Conservation (phyloP, 2,888 invertebrate species). For the Pyrrhosoma nymphula region DNA sequence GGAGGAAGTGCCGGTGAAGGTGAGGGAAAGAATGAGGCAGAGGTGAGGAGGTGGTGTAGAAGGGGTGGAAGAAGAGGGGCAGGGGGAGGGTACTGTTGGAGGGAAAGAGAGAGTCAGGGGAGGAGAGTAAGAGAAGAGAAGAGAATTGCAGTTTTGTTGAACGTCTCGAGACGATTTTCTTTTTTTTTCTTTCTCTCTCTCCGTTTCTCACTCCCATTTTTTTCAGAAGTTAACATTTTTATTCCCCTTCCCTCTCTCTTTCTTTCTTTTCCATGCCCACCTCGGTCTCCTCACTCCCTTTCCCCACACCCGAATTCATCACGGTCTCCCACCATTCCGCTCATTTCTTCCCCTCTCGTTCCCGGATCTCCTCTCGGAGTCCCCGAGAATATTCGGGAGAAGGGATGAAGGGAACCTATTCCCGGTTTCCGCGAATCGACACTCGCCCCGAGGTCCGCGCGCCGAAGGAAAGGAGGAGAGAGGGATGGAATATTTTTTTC, state of each 20-base stretch:
- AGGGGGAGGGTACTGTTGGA: neutral
- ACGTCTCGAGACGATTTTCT: slow-evolving; percentile 34
- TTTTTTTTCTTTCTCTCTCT: neutral
- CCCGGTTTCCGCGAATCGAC: slow-evolving; percentile 3
- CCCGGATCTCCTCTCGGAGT: neutral
- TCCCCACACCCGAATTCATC: neutral
- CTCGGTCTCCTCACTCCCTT: neutral
- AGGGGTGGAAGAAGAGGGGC: neutral
- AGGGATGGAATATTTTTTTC: neutral
- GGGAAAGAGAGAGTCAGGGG: neutral
- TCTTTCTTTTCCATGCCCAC: neutral
- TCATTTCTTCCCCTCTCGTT: neutral
- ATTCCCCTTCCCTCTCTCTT: neutral
- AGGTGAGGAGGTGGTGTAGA: neutral
- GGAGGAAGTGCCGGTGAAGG: neutral
- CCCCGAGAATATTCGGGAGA: neutral
- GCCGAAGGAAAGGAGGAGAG: neutral
- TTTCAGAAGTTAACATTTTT: neutral
- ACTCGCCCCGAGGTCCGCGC: neutral
- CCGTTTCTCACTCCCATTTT: neutral
- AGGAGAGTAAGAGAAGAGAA: neutral
- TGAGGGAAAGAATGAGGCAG: neutral
- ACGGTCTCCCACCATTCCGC: too few species aligned
- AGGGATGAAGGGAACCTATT: neutral
- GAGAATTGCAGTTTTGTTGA: slow-evolving; percentile 50